These are phyloP conservation scores for Megaustenia siamemsis DNA, from an alignment of 2,888 invertebrate species.

Conservation along the genomic window DNA sequence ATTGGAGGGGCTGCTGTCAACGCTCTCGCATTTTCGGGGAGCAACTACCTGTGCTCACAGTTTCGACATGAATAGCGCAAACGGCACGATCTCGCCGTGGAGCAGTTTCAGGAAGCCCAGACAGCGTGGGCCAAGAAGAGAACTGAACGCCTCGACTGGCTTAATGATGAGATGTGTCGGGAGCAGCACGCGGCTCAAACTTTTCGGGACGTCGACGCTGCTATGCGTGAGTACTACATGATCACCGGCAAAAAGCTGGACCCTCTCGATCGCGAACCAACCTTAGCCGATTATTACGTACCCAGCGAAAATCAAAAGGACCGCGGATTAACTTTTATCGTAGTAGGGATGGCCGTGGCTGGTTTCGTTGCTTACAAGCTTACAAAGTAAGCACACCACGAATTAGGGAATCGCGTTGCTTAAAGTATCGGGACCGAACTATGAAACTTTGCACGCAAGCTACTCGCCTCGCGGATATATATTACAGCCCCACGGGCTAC, in stretches of 20 bases:
- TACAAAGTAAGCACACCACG: too few relatives aligned
- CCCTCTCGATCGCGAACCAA: not conserved
- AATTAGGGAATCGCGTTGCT: too few relatives aligned
- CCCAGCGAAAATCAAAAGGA: not conserved
- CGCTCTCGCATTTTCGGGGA: slow-evolving; percentile 10
- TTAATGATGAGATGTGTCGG: not conserved
- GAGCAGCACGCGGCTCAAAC: not conserved
- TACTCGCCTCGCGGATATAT: too few relatives aligned
- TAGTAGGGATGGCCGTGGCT: not conserved
- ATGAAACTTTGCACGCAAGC: too few relatives aligned
- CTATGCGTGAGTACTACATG: not conserved
- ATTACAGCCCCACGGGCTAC: too few relatives aligned
- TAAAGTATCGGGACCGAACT: too few relatives aligned
- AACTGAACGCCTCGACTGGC: not conserved
- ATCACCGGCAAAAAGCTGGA: slow-evolving; percentile 29
- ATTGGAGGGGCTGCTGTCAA: not conserved
- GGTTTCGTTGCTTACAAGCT: too few relatives aligned
- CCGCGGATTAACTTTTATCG: not conserved
- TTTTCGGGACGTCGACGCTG: not conserved
- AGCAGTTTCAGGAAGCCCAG: not conserved
- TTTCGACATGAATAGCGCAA: not conserved
- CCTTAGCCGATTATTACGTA: not conserved
- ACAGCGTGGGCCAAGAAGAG: not conserved
- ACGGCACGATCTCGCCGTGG: not conserved
- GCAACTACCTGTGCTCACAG: not conserved